A percentile compares a stretch with the other conserved stretches of the same genome.
Conservation (phyloP, 2,113 vertebrate genomes). For the Recurvirostra avosetta region DNA sequence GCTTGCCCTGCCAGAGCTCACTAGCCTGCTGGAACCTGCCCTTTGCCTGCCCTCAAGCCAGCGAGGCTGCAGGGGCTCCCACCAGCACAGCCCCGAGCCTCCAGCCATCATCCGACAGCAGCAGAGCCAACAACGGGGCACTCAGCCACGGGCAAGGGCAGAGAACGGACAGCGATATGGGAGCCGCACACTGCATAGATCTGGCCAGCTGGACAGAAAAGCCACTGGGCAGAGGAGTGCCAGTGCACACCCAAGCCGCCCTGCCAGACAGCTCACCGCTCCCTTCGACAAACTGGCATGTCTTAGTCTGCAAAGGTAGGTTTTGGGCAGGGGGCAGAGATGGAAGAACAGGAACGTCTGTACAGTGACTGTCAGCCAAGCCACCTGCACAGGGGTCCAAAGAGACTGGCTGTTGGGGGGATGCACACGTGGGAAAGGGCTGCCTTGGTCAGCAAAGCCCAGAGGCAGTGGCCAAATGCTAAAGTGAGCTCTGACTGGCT, state of each 20-base stretch:
- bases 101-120: neutral
- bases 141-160: neutral
- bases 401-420: accelerated
- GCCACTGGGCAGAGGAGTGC: neutral
- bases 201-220: neutral
- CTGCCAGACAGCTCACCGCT: neutral
- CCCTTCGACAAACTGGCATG: neutral
- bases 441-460: neutral
- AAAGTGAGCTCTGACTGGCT: neutral
- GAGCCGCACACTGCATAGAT: accelerated
- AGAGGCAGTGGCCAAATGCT: neutral
- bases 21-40: neutral
- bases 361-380: neutral
- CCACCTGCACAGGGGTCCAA: neutral
- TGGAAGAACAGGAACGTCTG: neutral
- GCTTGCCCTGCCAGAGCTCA: neutral
- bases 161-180: neutral
- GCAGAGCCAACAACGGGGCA: neutral
- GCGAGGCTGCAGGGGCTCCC: neutral
- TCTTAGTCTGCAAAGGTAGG: neutral
- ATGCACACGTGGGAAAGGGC: accelerated
- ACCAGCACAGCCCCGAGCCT: neutral
- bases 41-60: neutral
- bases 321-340: neutral
- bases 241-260: accelerated